Percentiles rank a stretch among this genome's conserved stretches.
These are phyloP conservation scores for Drosophila ananassae DNA, from an alignment of 1,140 invertebrate genomes.

Conservation along the genomic window DNA sequence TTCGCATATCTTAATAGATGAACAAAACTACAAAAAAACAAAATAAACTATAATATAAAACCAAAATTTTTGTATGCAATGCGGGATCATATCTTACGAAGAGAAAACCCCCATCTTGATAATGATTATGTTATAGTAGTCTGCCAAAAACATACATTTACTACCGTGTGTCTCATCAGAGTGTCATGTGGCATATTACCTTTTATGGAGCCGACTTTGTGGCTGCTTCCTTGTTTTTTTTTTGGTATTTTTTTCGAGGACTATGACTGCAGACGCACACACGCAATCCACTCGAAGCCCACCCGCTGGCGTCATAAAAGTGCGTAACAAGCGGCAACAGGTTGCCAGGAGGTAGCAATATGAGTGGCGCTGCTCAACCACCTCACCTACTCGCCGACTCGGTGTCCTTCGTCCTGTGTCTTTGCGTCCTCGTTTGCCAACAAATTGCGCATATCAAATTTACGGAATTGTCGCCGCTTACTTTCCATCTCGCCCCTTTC, in stretches of 20 bases:
- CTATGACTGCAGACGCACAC: slow-evolving; percentile 14
- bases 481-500: slow-evolving; percentile 22
- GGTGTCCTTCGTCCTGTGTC: slow-evolving; percentile 7
- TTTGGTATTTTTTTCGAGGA: neutral
- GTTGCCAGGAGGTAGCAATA: slow-evolving; percentile 58
- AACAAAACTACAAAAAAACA: slow-evolving; percentile 1
- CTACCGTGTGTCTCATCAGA: slow-evolving; percentile 33
- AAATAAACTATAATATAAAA: slow-evolving; percentile 9
- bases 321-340: slow-evolving; percentile 72
- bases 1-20: slow-evolving; percentile 33
- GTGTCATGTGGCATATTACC: slow-evolving; percentile 61
- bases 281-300: slow-evolving; percentile 41
- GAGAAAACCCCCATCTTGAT: slow-evolving; percentile 1
- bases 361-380: neutral
- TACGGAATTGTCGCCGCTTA: slow-evolving; percentile 67
- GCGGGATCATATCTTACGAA: neutral
- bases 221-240: slow-evolving; percentile 17
- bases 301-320: slow-evolving; percentile 58
- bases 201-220: slow-evolving; percentile 58
- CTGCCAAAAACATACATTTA: slow-evolving; percentile 3
- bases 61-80: neutral
- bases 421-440: slow-evolving; percentile 60
- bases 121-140: slow-evolving; percentile 60
- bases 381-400: neutral
- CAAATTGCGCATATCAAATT: slow-evolving; percentile 83